Evolutionary conservation across 2,888 invertebrate genomes (phyloP).

Genomic region (Heliconius ethilla): DNA sequence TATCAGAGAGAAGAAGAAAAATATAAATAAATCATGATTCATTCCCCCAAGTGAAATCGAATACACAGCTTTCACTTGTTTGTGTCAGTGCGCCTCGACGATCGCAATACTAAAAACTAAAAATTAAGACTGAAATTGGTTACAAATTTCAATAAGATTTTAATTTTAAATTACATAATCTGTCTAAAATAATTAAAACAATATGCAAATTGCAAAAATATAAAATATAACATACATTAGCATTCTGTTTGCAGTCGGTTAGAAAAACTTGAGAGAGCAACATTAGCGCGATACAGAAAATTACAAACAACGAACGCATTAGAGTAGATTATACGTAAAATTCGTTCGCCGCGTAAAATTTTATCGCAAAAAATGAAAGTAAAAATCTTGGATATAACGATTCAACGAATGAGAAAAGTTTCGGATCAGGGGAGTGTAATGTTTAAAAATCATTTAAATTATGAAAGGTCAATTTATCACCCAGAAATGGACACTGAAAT

Average conservation of each 20-base stretch:
- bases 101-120: neutral
- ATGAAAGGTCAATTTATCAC: constrained; percentile 7
- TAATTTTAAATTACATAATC: neutral
- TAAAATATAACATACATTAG: neutral
- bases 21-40: neutral
- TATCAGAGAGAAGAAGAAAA: neutral
- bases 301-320: constrained; percentile 5
- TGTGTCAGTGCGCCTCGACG: neutral
- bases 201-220: neutral
- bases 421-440: constrained; percentile 12
- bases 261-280: neutral
- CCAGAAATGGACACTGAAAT: constrained; percentile 11
- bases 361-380: constrained; percentile 18
- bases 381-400: constrained; percentile 20
- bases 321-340: constrained; percentile 12
- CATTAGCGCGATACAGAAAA: constrained; percentile 12
- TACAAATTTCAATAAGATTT: too few species aligned
- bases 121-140: too few species aligned
- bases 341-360: constrained; percentile 17
- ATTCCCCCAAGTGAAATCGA: neutral
- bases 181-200: constrained; percentile 1
- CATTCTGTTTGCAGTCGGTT: neutral
- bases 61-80: neutral
- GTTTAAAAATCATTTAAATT: constrained; percentile 26
- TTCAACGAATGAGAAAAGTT: constrained; percentile 29